These are phyloP conservation scores for Tubulanus polymorphus DNA, from an alignment of 2,888 invertebrate genomes.

Conservation along the genomic window DNA sequence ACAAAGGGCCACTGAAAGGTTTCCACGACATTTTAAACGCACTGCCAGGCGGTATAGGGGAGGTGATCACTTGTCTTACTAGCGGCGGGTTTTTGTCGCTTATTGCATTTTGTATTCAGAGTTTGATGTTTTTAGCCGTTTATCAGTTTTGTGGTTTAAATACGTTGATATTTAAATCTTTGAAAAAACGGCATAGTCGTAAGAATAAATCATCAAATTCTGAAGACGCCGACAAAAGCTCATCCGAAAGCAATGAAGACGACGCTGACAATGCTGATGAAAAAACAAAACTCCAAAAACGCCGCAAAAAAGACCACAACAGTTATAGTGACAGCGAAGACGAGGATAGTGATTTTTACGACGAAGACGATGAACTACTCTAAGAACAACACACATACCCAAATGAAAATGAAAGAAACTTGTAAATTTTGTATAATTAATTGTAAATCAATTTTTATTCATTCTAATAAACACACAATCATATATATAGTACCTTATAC, in stretches of 20 bases:
- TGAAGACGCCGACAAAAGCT: background rate
- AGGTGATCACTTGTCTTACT: background rate
- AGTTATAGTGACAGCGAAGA: too few relatives aligned
- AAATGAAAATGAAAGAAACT: too few relatives aligned
- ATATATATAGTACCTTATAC: too few relatives aligned
- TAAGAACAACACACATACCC: too few relatives aligned
- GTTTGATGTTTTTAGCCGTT: background rate
- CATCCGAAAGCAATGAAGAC: background rate
- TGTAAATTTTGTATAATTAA: too few relatives aligned
- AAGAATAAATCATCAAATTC: background rate
- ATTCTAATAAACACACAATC: too few relatives aligned
- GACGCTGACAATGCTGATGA: background rate
- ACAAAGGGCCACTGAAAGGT: background rate
- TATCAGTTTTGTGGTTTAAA: background rate
- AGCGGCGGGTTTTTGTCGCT: constrained; percentile 1
- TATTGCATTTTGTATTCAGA: background rate
- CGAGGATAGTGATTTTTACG: too few relatives aligned
- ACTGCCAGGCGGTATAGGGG: background rate
- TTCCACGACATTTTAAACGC: background rate
- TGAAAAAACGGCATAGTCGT: background rate
- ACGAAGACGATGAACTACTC: too few relatives aligned
- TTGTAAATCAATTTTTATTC: too few relatives aligned
- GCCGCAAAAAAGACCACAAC: background rate
- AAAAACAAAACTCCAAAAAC: background rate
- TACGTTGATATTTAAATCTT: background rate